Evolutionary conservation across 2,797 vertebrate species (phyloP), one percentile per base, ranked within the genome.

Genomic region (Eidolon dupreanum): DNA sequence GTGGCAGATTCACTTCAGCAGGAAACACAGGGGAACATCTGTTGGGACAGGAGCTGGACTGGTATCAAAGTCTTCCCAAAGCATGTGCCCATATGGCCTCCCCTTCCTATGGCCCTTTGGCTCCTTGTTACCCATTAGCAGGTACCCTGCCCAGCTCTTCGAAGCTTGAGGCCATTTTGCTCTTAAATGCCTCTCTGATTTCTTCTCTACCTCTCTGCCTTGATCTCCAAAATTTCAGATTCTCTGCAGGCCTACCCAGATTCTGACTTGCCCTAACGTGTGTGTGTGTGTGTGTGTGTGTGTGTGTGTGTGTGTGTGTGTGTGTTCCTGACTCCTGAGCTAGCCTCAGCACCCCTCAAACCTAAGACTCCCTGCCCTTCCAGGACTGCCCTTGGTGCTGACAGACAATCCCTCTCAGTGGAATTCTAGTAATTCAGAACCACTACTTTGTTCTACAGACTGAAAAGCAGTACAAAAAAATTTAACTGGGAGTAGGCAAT

Each of bases 71-170:
- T 6, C 2, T 70, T n/a, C 43, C 75, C 55, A 36, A 38, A 68
- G 51, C 31, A 19, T 1, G 24, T 10, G 2, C 13, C 12, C 8
- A 3, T 0, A 0, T 0, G 5, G 3, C 36, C 53, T 71, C 33
- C 22, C 41, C 22, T 38, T 22, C n/a, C 38, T 24, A n/a, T 6
- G 8, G 7, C 51, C 26, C 41, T 46, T 33, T 75, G 22, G 41
- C 22, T 59, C 70, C 61, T 75, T 49, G 3, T n/a, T 49, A 12
- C 12, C 15, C 17, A 0, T 31, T 13, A 38, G 13, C 8, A 24
- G 49, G 13, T n/a, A 15, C n/a, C 12, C 38, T 55, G 7, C 53
- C 65, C 6, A 5, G 19, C 12, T 31, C 81, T 33, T 36, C 26
- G 20, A 94, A 20, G 31, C 38, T 59, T 24, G 20, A 33, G 36